Evolutionary conservation across 2,797 vertebrate genomes (phyloP).

Genomic region (Lagocephalus sceleratus): DNA sequence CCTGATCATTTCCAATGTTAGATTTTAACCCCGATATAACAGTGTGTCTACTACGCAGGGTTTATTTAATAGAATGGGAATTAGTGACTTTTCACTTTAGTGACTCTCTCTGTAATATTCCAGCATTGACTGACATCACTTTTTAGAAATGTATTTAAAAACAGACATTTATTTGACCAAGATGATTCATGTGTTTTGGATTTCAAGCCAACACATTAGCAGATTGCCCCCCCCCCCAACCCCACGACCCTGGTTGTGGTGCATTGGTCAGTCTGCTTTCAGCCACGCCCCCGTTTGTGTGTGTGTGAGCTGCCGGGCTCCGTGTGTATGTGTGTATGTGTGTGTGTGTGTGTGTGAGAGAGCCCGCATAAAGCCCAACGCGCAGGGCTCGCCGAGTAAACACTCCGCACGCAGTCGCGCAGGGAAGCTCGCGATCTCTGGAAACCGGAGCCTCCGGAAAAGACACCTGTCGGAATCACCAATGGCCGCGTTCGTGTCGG

Average conservation of each 20-base stretch:
- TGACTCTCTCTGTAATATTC: no score
- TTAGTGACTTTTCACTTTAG: no score
- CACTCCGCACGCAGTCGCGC: slow-evolving; percentile 29
- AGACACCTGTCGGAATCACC: slow-evolving; percentile 56
- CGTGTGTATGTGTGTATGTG: slow-evolving; percentile 16
- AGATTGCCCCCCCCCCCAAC: no score
- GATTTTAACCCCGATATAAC: no score
- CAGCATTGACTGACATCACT: no score
- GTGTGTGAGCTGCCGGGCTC: slow-evolving; percentile 44
- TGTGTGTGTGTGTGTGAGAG: slow-evolving; percentile 17
- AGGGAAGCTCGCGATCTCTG: slow-evolving; percentile 17
- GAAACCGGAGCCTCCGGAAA: slow-evolving; percentile 38
- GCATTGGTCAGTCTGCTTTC: slow-evolving; percentile 47
- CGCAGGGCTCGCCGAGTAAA: slow-evolving; percentile 55
- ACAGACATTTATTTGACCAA: no score
- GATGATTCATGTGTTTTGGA: no score
- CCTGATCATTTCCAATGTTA: no score
- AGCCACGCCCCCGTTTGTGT: slow-evolving; percentile 59
- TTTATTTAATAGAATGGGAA: no score
- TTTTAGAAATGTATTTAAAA: no score
- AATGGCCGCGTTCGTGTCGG: slow-evolving; percentile 81
- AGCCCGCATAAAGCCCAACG: slow-evolving; percentile 67
- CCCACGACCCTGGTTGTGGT: slow-evolving; percentile 7
- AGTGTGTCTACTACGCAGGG: no score
- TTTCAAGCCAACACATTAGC: no score